A percentile compares a stretch with the other conserved stretches of the same genome.
Conservation (phyloP, 1,140 invertebrate species). For the Drosophila takahashii region DNA sequence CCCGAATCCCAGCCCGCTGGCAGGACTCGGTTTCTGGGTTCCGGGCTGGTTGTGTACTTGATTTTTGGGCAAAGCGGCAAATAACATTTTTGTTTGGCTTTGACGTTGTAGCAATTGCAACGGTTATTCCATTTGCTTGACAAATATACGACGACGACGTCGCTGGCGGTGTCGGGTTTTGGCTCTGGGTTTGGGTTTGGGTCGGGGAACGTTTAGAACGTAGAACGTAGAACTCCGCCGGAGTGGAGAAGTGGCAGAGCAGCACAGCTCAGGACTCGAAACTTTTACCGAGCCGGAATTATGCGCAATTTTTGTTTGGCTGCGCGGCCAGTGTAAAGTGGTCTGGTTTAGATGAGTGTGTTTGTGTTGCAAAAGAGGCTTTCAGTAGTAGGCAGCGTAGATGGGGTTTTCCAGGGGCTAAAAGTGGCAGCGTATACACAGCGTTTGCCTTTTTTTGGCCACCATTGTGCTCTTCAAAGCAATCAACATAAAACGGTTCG, state of each 20-base stretch:
- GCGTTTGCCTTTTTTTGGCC: slow-evolving; percentile 19
- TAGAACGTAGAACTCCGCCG: background rate
- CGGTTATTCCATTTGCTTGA: slow-evolving; percentile 82
- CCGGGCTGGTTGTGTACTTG: slow-evolving; percentile 72
- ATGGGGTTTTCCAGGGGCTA: slow-evolving; percentile 1
- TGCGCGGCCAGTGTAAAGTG: slow-evolving; percentile 54
- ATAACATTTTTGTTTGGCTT: slow-evolving; percentile 83
- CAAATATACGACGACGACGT: slow-evolving; percentile 69
- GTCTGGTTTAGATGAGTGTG: slow-evolving; percentile 57
- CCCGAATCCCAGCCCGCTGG: background rate
- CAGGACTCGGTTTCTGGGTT: slow-evolving; percentile 10
- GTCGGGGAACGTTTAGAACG: slow-evolving; percentile 55
- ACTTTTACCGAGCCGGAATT: slow-evolving; percentile 72
- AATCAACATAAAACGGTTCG: slow-evolving; percentile 60
- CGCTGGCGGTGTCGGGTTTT: slow-evolving; percentile 1
- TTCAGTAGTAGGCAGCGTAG: slow-evolving; percentile 42
- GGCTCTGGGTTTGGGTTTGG: background rate
- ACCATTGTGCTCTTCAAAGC: slow-evolving; percentile 65
- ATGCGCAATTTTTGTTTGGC: slow-evolving; percentile 78
- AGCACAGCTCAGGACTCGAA: slow-evolving; percentile 39
- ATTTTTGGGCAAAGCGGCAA: slow-evolving; percentile 82
- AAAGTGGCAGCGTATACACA: slow-evolving; percentile 28
- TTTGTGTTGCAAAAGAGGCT: slow-evolving; percentile 58
- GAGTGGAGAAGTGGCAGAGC: slow-evolving; percentile 3
- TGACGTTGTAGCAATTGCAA: slow-evolving; percentile 82